Evolutionary conservation across 2,797 vertebrate species (phyloP), one percentile per base, ranked within the genome.

Genomic region (Bovichtus variegatus): DNA sequence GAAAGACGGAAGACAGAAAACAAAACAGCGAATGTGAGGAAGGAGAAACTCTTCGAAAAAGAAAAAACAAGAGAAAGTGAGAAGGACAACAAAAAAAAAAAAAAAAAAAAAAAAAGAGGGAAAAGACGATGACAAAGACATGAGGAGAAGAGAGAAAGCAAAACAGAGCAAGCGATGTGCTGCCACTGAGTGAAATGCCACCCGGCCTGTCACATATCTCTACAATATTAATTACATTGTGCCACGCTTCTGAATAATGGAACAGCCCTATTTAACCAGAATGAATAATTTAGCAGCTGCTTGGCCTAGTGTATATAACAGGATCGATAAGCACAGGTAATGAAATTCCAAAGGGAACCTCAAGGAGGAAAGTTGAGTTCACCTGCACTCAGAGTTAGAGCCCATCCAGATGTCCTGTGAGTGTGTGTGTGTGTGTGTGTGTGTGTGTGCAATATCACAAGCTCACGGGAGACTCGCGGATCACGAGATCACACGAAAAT

Each of bases 221-320:
- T 94, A 93, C 93, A 95, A 95, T 94, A 96, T 96, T 95, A 96
- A 96, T 96, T 95, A 95, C 94, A 95, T 85, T 86, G 91, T 92
- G 92, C 91, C 88, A 94, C 67, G 47, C 87, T 91, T 81, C 81
- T 96, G 92, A 95, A 95, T 96, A 95, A 96, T 96, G 94, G 90
- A 96, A 92, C 86, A 93, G 92, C 80, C 90, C 93, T 95, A 94
- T 95, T 96, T 96, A 96, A 95, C 94, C 89, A 92, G 83, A 78
- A 85, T 96, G 94, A 95, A 96, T 96, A 92, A 96, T 96, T 96
- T 93, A 96, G 84, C 81, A 92, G 87, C 83, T 90, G 89, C 89
- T 93, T 91, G 91, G 87, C 89, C 87, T 83, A 91, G 93, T 95
- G 92, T 94, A 91, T 94, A 94, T 92, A 94, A 95, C 86, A 80